Conservation (phyloP, 2,888 invertebrate species). For the Brachyopa scutellaris region DNA sequence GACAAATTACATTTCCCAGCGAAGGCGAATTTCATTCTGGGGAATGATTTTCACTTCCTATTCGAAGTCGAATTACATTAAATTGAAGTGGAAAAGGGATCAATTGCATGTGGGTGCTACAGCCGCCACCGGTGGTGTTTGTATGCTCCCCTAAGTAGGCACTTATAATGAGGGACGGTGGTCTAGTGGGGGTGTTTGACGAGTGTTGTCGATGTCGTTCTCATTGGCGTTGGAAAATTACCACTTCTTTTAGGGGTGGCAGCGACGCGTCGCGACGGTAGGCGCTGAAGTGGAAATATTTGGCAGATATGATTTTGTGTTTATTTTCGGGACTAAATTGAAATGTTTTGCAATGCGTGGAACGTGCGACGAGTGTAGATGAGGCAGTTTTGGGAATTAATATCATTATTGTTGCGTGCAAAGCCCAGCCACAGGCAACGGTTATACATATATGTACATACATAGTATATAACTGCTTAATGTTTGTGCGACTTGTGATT, state of each 20-base stretch:
- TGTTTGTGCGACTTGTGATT: constrained; percentile 29
- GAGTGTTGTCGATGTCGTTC: constrained; percentile 55
- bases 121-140: constrained; percentile 5
- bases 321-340: constrained; percentile 54
- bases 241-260: not conserved
- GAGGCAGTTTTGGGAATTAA: constrained; percentile 46
- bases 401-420: constrained; percentile 51
- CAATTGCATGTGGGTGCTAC: constrained; percentile 47
- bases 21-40: constrained; percentile 39
- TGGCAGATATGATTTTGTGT: constrained; percentile 51
- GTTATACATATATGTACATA: not conserved
- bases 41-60: constrained; percentile 42
- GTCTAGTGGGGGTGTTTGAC: constrained; percentile 23
- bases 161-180: constrained; percentile 36
- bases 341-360: constrained; percentile 54
- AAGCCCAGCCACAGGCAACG: not conserved
- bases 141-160: constrained; percentile 23
- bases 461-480: not conserved
- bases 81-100: constrained; percentile 63
- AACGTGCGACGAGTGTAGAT: constrained; percentile 51
- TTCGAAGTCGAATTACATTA: constrained; percentile 47
- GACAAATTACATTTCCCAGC: constrained; percentile 48
- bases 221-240: constrained; percentile 16
- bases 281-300: constrained; percentile 16
- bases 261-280: not conserved